These are phyloP conservation scores for Diplolepis rosae DNA, from an alignment of 2,888 invertebrate species.

Conservation along the genomic window DNA sequence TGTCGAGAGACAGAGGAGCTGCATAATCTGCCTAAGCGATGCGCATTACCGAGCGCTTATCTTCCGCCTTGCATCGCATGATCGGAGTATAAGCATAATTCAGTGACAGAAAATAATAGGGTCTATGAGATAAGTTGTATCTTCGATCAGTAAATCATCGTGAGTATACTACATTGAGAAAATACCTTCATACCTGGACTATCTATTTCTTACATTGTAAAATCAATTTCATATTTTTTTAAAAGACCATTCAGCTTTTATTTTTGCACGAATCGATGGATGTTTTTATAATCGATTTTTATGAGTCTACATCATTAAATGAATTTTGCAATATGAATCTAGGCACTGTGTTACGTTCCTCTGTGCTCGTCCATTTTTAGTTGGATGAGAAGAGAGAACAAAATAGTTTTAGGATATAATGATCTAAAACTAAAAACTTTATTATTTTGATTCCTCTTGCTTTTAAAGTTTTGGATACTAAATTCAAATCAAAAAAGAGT, in stretches of 20 bases:
- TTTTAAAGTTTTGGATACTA: neutral
- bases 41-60: conserved; percentile 7
- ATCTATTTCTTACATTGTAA: neutral
- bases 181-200: neutral
- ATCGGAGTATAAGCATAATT: conserved; percentile 1
- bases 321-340: neutral
- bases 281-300: neutral
- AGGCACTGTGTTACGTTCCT: neutral
- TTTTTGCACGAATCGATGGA: neutral
- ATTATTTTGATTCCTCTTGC: too few relatives aligned
- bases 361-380: neutral
- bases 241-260: neutral
- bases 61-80: conserved; percentile 39
- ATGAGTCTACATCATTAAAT: neutral
- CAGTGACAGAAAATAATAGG: conserved; percentile 3
- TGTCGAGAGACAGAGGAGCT: conserved; percentile 35
- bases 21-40: conserved; percentile 36
- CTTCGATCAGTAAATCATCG: neutral
- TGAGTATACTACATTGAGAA: neutral
- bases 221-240: neutral
- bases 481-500: neutral
- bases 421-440: too few relatives aligned
- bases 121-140: neutral
- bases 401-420: too few relatives aligned
- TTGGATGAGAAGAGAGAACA: too few relatives aligned